Base-by-base conservation (phyloP, 2,797 vertebrate genomes). In the Sarcophilus harrisii region DNA sequence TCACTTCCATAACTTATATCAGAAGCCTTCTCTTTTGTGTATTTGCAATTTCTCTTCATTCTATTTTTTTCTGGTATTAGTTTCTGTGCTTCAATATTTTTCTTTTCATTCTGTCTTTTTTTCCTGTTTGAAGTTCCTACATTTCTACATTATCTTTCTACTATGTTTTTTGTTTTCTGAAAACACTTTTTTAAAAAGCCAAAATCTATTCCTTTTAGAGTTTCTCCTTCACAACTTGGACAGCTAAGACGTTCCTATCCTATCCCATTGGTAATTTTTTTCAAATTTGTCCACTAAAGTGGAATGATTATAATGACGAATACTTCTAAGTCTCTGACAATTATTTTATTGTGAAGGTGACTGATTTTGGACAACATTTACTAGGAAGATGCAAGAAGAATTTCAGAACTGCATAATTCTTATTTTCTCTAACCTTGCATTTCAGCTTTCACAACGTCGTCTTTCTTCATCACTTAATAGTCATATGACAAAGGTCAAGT, bases 201-300 rank as follows among this genome's bases (percentile, higher is more conserved):
- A 27, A 54, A 52, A 38, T 5, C 45, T 12, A 45, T 49, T 49
- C 21, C 38, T 1, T 49, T 49, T 38, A 24, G 11, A 73, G 3
- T 32, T 5, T 13, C 8, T 21, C 57, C 30, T 4, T 45, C 3
- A 6, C 2, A 5, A 8, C 16, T 5, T n/a, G 8, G 52, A 52
- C 0, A 5, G 13, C 28, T 49, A 87, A 87, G 13, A 87, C 27
- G 45, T 81, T 66, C 24, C 38, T 30, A 12, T 57, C 11, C 38
- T 3, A 3, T 38, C 3, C 9, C 0, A 0, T 90, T 45, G 49
- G 14, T 2, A 1, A 0, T 1, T 4, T 3, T 13, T 18, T 10
- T 16, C 59, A 5, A n/a, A 38, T 10, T 45, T 45, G 32, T 60
- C 6, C 1, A 1, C 90, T 13, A 60, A 1, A 38, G 14, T 13